A percentile compares a stretch with the other conserved stretches of the same genome.
Conservation (phyloP, 1,140 invertebrate species). For the Hylaeus anthracinus region DNA sequence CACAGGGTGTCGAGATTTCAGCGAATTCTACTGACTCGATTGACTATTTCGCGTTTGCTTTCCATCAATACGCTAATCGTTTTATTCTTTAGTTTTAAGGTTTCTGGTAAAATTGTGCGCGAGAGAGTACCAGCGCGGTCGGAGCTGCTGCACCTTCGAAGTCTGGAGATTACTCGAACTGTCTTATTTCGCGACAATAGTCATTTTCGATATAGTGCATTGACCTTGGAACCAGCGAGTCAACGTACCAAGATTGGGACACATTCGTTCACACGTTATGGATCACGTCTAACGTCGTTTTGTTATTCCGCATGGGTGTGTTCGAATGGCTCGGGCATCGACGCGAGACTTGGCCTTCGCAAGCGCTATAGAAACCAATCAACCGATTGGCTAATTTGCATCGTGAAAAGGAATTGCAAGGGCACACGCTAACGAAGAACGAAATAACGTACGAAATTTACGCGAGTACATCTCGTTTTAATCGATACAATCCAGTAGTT, state of each 20-base stretch:
- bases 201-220: too few species aligned
- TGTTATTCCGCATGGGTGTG: not conserved
- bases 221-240: not conserved
- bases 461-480: too few species aligned
- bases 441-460: too few species aligned
- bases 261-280: not conserved
- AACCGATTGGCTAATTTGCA: not conserved
- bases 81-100: too few species aligned
- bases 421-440: too few species aligned
- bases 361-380: not conserved
- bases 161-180: too few species aligned
- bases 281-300: not conserved
- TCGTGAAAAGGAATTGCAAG: not conserved
- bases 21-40: not conserved
- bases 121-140: too few species aligned
- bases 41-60: not conserved
- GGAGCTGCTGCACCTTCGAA: too few species aligned
- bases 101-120: too few species aligned
- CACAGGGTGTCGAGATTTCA: not conserved
- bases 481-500: too few species aligned
- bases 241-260: not conserved
- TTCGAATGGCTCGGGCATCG: not conserved
- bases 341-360: not conserved
- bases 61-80: too few species aligned
- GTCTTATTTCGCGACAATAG: too few species aligned